phyloP scores from a whole-genome alignment of 2,888 invertebrate genomes.

The Oxyteleia sp. region DNA sequence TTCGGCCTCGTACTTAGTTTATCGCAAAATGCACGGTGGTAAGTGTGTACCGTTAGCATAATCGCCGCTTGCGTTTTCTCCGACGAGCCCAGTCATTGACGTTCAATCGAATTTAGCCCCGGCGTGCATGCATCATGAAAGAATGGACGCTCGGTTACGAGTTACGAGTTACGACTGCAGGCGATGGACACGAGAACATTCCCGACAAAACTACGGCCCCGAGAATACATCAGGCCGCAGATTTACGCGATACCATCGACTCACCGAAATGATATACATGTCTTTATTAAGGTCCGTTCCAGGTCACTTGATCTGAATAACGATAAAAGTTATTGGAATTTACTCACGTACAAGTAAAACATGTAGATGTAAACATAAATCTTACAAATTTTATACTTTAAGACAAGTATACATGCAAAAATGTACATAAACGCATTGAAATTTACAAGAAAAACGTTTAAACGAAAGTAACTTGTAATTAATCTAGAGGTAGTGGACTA shows the following conservation, averaged over 20 bases:
- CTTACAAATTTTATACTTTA: too few relatives aligned
- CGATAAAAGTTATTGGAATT: slow-evolving; percentile 33
- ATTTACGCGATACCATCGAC: slow-evolving; percentile 50
- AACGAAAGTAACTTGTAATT: too few relatives aligned
- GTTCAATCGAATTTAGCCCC: slow-evolving; percentile 79
- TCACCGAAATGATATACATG: slow-evolving; percentile 56
- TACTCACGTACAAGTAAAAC: not conserved
- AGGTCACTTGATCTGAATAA: slow-evolving; percentile 46
- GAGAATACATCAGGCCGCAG: slow-evolving; percentile 28
- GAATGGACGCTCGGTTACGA: slow-evolving; percentile 53
- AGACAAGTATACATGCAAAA: too few relatives aligned
- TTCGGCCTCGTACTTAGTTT: slow-evolving; percentile 15
- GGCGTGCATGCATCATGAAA: slow-evolving; percentile 60
- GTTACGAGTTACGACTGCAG: slow-evolving; percentile 41
- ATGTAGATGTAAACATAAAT: too few relatives aligned
- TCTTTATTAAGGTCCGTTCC: slow-evolving; percentile 55
- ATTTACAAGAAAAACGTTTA: too few relatives aligned
- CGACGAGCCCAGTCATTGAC: slow-evolving; percentile 67
- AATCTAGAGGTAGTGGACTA: too few relatives aligned
- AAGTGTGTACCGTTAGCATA: slow-evolving; percentile 82
- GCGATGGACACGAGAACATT: slow-evolving; percentile 53
- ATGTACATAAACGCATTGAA: too few relatives aligned
- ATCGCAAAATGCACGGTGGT: slow-evolving; percentile 62
- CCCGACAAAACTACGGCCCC: slow-evolving; percentile 27
- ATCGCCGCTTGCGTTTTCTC: slow-evolving; percentile 75